Percentiles rank a stretch among this genome's conserved stretches.
phyloP scores from a whole-genome alignment of 2,113 vertebrate species.

The Circaetus cinerascens region DNA sequence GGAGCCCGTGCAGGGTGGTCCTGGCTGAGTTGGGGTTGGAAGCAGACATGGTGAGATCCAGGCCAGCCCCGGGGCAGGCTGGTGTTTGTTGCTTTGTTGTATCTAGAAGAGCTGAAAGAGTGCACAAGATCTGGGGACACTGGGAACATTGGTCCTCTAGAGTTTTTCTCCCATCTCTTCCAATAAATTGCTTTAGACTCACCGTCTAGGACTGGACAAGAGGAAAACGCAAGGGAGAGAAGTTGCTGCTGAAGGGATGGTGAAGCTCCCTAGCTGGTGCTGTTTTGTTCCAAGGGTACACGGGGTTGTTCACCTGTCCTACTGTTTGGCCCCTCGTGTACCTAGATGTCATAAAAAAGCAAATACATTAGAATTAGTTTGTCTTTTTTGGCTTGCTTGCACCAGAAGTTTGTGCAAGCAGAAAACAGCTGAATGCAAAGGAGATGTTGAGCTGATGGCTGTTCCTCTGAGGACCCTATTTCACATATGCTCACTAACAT shows the following conservation, averaged over 20 bases:
- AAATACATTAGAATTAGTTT: background rate
- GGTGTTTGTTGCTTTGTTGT: background rate
- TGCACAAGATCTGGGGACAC: background rate
- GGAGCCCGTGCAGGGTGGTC: background rate
- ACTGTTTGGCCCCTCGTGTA: accelerated
- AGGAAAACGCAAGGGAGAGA: background rate
- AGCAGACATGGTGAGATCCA: background rate
- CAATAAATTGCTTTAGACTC: background rate
- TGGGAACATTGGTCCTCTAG: background rate
- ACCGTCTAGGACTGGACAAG: background rate
- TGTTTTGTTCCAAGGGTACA: background rate
- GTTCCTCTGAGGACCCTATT: background rate
- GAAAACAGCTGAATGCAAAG: background rate
- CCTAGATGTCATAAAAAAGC: background rate
- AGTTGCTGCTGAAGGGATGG: background rate
- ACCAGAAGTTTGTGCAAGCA: background rate
- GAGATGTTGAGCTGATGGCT: background rate
- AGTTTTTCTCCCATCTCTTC: background rate
- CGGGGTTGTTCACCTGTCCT: background rate
- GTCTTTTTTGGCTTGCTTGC: background rate
- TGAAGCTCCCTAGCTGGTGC: background rate
- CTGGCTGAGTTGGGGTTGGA: background rate
- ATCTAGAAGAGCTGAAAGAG: background rate
- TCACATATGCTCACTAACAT: background rate
- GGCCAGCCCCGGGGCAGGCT: background rate